Percentiles rank a stretch among this genome's conserved stretches.
These are phyloP conservation scores for Pelecanus crispus DNA, from an alignment of 2,113 vertebrate species.

Conservation along the genomic window DNA sequence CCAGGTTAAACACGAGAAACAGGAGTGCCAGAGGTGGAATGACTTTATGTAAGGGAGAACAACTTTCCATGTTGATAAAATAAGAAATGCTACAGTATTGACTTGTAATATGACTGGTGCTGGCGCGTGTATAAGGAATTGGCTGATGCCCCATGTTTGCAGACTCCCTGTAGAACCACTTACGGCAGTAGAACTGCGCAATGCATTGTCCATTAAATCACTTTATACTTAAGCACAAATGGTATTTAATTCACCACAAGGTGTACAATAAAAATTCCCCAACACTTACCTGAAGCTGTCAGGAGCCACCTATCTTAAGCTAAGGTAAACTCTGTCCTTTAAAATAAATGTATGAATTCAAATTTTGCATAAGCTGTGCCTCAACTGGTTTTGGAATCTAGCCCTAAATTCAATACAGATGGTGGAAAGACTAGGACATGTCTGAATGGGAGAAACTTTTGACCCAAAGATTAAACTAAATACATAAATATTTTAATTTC, in stretches of 20 bases:
- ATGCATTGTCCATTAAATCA: not conserved
- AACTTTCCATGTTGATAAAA: not conserved
- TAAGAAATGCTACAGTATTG: not conserved
- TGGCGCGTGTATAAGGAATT: not conserved
- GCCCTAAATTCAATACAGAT: not conserved
- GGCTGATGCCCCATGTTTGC: not conserved
- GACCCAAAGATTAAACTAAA: not conserved
- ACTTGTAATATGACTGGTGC: not conserved
- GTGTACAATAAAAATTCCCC: not conserved
- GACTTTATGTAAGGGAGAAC: not conserved
- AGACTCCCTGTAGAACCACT: not conserved
- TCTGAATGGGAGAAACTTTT: not conserved
- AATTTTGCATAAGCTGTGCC: not conserved
- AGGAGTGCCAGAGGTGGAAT: not conserved
- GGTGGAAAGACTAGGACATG: not conserved
- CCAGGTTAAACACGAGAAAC: not conserved
- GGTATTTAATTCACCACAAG: not conserved
- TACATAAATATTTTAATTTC: not conserved
- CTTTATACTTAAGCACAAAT: not conserved
- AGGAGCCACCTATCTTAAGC: not conserved
- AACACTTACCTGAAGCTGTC: not conserved
- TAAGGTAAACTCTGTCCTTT: not conserved
- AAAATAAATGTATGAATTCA: not conserved
- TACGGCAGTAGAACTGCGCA: not conserved
- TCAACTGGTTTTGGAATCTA: not conserved